Evolutionary conservation across 1,140 invertebrate species (phyloP).

Genomic region (Dysdera silvatica): DNA sequence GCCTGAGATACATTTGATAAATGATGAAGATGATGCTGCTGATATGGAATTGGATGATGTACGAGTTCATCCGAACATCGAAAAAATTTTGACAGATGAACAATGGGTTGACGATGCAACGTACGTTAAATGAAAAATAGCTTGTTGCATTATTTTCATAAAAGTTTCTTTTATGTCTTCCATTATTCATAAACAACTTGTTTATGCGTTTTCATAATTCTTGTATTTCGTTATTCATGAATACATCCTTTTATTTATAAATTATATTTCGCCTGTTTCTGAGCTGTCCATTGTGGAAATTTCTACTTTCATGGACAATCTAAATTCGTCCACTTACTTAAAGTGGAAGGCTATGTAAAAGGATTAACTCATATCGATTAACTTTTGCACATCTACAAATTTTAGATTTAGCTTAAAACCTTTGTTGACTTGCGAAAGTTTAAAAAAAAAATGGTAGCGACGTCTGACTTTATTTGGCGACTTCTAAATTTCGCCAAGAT

Average conservation of each 20-base stretch:
- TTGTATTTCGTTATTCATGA: not conserved
- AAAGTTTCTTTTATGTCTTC: not conserved
- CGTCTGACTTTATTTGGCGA: no score
- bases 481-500: no score
- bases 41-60: constrained; percentile 51
- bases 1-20: constrained; percentile 45
- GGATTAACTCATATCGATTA: no score
- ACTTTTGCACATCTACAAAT: no score
- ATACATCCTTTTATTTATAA: not conserved
- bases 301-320: no score
- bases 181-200: not conserved
- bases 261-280: not conserved
- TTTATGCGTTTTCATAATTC: no score
- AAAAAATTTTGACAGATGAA: constrained; percentile 52
- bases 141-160: not conserved
- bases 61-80: constrained; percentile 48
- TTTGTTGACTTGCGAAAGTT: no score
- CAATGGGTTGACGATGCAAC: constrained; percentile 57
- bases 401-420: no score
- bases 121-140: constrained; percentile 38
- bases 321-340: no score
- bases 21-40: constrained; percentile 32
- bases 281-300: no score
- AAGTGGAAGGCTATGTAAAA: no score
- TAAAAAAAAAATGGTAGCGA: no score